Percentiles rank a stretch among this genome's conserved stretches.
These are phyloP conservation scores for Xanthia icteritia DNA, from an alignment of 2,888 invertebrate species.

Conservation along the genomic window DNA sequence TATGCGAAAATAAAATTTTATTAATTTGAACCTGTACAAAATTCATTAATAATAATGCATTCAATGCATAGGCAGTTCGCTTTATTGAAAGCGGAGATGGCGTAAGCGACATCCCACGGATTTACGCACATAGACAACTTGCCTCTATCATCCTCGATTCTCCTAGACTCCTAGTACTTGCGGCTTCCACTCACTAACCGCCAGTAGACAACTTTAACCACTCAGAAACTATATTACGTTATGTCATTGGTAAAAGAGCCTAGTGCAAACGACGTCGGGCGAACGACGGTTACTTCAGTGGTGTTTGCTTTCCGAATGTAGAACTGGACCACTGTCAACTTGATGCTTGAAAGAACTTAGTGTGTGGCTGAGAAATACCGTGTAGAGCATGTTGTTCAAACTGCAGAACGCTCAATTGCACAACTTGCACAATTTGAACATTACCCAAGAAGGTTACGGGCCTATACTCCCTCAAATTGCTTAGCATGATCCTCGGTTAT, in stretches of 20 bases:
- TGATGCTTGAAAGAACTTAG: slow-evolving; percentile 3
- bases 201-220: neutral
- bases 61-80: neutral
- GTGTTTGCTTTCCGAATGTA: slow-evolving; percentile 15
- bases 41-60: neutral
- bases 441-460: no score
- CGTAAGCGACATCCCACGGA: slow-evolving; percentile 7
- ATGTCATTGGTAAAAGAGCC: neutral
- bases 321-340: slow-evolving; percentile 7
- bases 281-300: neutral
- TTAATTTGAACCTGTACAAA: neutral
- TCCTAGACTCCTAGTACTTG: neutral
- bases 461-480: no score
- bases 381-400: neutral
- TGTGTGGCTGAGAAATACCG: neutral
- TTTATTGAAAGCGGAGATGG: neutral
- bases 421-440: no score
- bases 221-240: neutral
- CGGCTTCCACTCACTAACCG: neutral
- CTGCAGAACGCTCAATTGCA: neutral
- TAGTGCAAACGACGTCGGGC: neutral
- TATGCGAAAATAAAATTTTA: neutral
- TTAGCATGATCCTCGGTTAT: no score
- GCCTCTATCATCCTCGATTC: neutral
- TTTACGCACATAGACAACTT: neutral